A percentile compares a stretch with the other conserved stretches of the same genome.
These are phyloP conservation scores for Botia kubotai DNA, from an alignment of 2,797 vertebrate species.

Conservation along the genomic window DNA sequence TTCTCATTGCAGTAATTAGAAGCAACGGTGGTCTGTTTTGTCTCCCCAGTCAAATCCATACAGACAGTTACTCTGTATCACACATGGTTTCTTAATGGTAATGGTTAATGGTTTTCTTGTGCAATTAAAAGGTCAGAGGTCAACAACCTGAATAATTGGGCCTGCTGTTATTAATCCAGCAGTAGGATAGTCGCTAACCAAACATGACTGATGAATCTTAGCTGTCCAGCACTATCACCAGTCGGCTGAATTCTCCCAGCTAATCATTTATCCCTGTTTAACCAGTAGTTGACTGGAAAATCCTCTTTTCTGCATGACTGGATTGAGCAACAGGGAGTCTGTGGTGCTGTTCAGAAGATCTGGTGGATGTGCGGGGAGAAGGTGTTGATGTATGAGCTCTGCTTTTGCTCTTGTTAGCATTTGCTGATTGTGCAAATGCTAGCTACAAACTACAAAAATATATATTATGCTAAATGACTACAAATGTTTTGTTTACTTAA, in stretches of 20 bases:
- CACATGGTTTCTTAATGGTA: background rate
- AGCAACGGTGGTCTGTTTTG: slow-evolving; percentile 44
- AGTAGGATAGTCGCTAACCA: background rate
- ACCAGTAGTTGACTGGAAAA: too few species aligned
- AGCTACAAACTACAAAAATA: too few species aligned
- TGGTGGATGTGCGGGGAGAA: too few species aligned
- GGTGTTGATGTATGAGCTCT: too few species aligned
- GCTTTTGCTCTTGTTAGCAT: too few species aligned
- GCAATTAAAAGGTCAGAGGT: slow-evolving; percentile 58
- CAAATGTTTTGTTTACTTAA: too few species aligned
- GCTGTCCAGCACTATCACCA: background rate
- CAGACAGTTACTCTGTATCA: background rate
- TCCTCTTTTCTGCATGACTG: too few species aligned
- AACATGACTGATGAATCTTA: background rate
- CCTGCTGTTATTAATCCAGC: slow-evolving; percentile 38
- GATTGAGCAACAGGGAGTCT: too few species aligned
- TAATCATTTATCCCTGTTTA: too few species aligned
- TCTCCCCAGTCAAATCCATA: slow-evolving; percentile 25
- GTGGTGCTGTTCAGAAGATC: too few species aligned
- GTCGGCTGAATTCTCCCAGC: background rate
- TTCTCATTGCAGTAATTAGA: slow-evolving; percentile 28
- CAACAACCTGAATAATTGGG: slow-evolving; percentile 45
- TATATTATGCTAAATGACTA: too few species aligned
- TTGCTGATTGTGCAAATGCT: too few species aligned
- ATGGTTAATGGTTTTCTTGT: slow-evolving; percentile 60